Percentiles rank a stretch among this genome's conserved stretches.
These are phyloP conservation scores for Gnathonemus echidnorhynchus DNA, from an alignment of 2,113 vertebrate species.

Conservation along the genomic window DNA sequence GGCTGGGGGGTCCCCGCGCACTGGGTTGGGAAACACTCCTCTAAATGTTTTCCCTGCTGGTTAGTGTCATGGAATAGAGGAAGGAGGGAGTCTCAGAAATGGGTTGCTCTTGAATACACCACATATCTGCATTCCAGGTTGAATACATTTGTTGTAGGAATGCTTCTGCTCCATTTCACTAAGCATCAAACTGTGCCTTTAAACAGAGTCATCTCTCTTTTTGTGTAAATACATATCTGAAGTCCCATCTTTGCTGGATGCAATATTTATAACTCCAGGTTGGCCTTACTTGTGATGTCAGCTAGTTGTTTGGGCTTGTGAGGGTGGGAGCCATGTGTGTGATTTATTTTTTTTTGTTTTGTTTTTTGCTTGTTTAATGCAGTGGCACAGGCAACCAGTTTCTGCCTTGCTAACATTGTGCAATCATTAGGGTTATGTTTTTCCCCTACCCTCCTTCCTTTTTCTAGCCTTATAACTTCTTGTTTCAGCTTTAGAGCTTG, in stretches of 20 bases:
- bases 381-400: neutral
- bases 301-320: slow-evolving; percentile 6
- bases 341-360: neutral
- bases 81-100: neutral
- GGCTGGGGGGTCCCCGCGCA: too few relatives aligned
- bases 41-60: neutral
- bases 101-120: neutral
- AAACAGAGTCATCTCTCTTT: neutral
- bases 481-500: neutral
- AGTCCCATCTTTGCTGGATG: neutral
- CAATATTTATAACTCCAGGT: slow-evolving; percentile 16
- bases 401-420: neutral
- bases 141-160: too few relatives aligned
- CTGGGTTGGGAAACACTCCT: neutral
- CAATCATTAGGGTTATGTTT: neutral
- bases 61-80: neutral
- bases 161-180: neutral
- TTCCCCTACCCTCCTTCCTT: neutral
- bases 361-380: neutral
- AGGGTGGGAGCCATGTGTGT: neutral
- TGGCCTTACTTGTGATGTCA: slow-evolving; percentile 11
- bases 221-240: neutral
- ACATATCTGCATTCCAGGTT: neutral
- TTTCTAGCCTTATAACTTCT: neutral
- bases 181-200: neutral